A percentile compares a stretch with the other conserved stretches of the same genome.
These are phyloP conservation scores for Eledone cirrhosa DNA, from an alignment of 2,888 invertebrate species.

Conservation along the genomic window DNA sequence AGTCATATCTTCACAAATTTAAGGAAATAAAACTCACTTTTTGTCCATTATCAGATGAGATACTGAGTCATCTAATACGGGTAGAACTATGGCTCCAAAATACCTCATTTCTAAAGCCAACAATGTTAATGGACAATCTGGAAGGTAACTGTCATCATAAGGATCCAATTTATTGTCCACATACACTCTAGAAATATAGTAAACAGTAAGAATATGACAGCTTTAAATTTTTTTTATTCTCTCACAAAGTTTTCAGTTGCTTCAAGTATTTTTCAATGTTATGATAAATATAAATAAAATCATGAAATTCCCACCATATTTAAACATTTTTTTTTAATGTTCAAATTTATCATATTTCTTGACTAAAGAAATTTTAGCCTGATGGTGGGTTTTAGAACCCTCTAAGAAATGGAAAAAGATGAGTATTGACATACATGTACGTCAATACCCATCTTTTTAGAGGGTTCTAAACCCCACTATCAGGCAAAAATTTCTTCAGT, in stretches of 20 bases:
- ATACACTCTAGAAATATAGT: conserved; percentile 52
- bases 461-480: too few species aligned
- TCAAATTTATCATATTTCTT: not conserved
- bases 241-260: too few species aligned
- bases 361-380: too few species aligned
- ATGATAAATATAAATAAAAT: too few species aligned
- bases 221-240: not conserved
- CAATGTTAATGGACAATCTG: conserved; percentile 57
- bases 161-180: conserved; percentile 56
- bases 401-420: too few species aligned
- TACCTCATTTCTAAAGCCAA: conserved; percentile 64
- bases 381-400: too few species aligned
- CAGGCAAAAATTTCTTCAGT: too few species aligned
- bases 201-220: not conserved
- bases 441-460: too few species aligned
- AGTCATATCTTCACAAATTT: too few species aligned
- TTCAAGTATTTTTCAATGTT: too few species aligned
- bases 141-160: conserved; percentile 51
- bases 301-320: not conserved
- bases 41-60: conserved; percentile 65
- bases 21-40: conserved; percentile 39
- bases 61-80: conserved; percentile 55
- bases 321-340: not conserved
- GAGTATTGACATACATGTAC: too few species aligned
- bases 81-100: conserved; percentile 65